These are phyloP conservation scores for Tetanocera ferruginea DNA, from an alignment of 2,888 invertebrate species.

Conservation along the genomic window DNA sequence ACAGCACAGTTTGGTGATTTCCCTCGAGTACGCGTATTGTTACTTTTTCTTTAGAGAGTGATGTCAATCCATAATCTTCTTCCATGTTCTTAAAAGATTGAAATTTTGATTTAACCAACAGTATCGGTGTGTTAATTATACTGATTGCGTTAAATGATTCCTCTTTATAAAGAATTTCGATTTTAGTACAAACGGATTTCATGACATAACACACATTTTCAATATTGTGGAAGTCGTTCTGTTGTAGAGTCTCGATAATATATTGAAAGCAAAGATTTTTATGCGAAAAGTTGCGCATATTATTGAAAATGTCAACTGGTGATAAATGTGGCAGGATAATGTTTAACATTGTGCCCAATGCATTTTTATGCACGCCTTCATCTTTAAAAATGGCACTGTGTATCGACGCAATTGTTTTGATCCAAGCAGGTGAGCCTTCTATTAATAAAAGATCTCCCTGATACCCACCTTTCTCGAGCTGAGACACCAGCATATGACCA, in stretches of 20 bases:
- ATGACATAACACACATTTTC: constrained; percentile 23
- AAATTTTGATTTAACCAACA: constrained; percentile 31
- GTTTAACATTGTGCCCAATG: background rate
- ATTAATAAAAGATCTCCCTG: constrained; percentile 36
- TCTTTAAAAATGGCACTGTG: background rate
- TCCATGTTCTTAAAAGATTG: constrained; percentile 27
- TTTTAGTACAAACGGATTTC: constrained; percentile 15
- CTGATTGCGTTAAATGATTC: constrained; percentile 27
- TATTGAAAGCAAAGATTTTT: background rate
- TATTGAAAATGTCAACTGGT: background rate
- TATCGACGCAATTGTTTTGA: constrained; percentile 8
- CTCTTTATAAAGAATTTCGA: background rate
- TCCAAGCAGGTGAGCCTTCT: constrained; percentile 38
- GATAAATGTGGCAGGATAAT: background rate
- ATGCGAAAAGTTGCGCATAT: background rate
- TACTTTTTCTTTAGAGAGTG: constrained; percentile 33
- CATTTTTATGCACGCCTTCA: background rate
- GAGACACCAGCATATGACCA: constrained; percentile 26
- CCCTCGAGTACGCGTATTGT: constrained; percentile 73
- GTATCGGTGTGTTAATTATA: constrained; percentile 33
- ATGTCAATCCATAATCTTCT: constrained; percentile 36
- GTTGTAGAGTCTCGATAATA: constrained; percentile 25
- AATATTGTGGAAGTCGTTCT: background rate
- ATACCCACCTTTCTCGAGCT: constrained; percentile 39
- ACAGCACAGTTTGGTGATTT: constrained; percentile 77